Base-by-base conservation (phyloP, 2,113 vertebrate species). In the Mesocricetus auratus region DNA sequence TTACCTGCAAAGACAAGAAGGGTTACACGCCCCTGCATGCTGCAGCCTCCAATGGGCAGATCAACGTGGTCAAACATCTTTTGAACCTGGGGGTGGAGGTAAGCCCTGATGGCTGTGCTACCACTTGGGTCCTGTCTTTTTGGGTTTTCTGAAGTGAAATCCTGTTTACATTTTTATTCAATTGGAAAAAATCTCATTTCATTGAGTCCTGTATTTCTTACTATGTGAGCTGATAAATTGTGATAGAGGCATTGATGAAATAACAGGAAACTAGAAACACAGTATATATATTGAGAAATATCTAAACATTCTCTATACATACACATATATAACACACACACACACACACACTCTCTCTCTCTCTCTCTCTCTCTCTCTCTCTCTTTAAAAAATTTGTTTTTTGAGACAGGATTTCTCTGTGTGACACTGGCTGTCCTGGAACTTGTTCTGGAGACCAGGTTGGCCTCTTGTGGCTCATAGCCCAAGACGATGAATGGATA, bases 81-180 rank as follows among this genome's bases (percentile, higher is more conserved):
- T 99, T 99, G 95, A 99, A 99, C 97, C 98, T 99, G 87, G 98
- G 99, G 2, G 99, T 99, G 79, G 99, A 99, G 99, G 99, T 99
- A 96, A 89, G 98, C 68, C 19, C 0, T 2, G 2, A 16, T 36
- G 10, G n/a, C 16, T 42, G 9, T 3, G 3, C 39, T n/a, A 2
- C 36, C 21, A 4, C 5, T 0, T 1, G 16, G 47, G 39, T n/a
- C 53, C 0, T 42, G 36, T 22, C 9, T 60, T 17, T 83, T 82
- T 75, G 19, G 22, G 36, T 71, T 82, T 91, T 78, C 45, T 64
- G 53, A 77, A 79, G 68, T 56, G 71, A 62, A 93, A 73, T 82
- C n/a, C 60, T 86, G 56, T 89, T 74, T 92, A 29, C 77, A n/a
- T 77, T 90, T 95, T 95, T 87, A 93, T 60, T 88, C 75, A 83